Conservation (phyloP, 2,797 vertebrate species). For the Notolepis coatsorum region DNA sequence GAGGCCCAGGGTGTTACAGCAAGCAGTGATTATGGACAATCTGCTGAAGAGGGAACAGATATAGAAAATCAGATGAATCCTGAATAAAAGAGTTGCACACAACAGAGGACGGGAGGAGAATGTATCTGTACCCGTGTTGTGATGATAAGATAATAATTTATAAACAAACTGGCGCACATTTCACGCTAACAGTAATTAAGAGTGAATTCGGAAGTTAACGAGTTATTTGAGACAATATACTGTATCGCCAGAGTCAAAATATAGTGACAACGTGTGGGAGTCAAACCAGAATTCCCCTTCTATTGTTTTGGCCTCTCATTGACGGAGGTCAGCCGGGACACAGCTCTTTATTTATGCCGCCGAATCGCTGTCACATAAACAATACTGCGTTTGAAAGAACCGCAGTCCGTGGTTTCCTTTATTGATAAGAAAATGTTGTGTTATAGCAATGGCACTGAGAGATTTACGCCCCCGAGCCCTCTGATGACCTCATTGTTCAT, state of each 20-base stretch:
- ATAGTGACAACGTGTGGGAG: slow-evolving; percentile 23
- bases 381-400: slow-evolving; percentile 51
- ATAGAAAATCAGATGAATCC: slow-evolving; percentile 65
- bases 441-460: slow-evolving; percentile 52
- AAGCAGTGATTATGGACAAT: slow-evolving; percentile 73
- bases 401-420: slow-evolving; percentile 51
- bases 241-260: not conserved
- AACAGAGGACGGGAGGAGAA: not conserved
- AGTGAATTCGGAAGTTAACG: too few relatives aligned
- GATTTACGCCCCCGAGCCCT: slow-evolving; percentile 72
- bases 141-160: slow-evolving; percentile 15
- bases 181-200: not conserved
- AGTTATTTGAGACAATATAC: slow-evolving; percentile 2
- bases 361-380: slow-evolving; percentile 47
- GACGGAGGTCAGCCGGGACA: slow-evolving; percentile 12
- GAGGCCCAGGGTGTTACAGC: slow-evolving; percentile 70
- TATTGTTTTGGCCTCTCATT: slow-evolving; percentile 50
- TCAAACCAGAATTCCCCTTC: slow-evolving; percentile 49
- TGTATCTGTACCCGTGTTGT: not conserved
- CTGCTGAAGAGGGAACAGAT: slow-evolving; percentile 70
- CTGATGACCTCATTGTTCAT: slow-evolving; percentile 80
- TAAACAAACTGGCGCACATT: slow-evolving; percentile 9
- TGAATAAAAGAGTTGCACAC: slow-evolving; percentile 20
- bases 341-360: slow-evolving; percentile 25
- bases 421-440: slow-evolving; percentile 70